These are phyloP conservation scores for Haplochromis vanheusdeni DNA, from an alignment of 2,113 vertebrate genomes.

Conservation along the genomic window DNA sequence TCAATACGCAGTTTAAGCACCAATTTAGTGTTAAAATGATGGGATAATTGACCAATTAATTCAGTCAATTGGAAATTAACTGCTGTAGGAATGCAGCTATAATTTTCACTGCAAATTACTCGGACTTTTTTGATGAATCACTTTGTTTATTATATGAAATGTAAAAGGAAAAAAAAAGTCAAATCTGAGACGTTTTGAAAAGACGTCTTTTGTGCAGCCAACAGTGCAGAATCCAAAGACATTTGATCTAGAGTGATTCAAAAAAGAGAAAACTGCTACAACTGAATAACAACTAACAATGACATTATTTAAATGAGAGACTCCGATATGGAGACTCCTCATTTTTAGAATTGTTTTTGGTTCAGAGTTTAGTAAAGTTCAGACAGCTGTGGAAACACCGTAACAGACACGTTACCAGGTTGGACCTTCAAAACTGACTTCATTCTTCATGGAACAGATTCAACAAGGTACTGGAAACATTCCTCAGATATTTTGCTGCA, in stretches of 20 bases:
- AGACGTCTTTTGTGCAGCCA: background rate
- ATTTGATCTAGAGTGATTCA: background rate
- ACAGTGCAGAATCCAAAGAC: background rate
- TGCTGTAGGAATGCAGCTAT: background rate
- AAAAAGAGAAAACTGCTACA: background rate
- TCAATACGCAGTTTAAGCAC: background rate
- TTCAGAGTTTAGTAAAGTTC: background rate
- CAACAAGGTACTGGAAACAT: background rate
- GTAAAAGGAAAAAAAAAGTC: background rate
- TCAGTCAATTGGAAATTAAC: background rate
- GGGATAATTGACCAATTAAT: background rate
- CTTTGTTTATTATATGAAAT: background rate
- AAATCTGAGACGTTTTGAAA: background rate
- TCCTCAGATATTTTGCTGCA: background rate
- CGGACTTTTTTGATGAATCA: rapidly evolving
- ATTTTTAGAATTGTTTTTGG: background rate
- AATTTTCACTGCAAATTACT: background rate
- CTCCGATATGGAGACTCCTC: background rate
- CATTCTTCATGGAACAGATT: background rate
- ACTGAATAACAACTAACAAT: background rate
- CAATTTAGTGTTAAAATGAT: background rate
- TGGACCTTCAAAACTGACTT: background rate
- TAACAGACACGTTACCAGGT: background rate
- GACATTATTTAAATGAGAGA: background rate
- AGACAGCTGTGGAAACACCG: background rate